phyloP scores from a whole-genome alignment of 2,113 vertebrate species.

The Eudyptes chrysolophus region DNA sequence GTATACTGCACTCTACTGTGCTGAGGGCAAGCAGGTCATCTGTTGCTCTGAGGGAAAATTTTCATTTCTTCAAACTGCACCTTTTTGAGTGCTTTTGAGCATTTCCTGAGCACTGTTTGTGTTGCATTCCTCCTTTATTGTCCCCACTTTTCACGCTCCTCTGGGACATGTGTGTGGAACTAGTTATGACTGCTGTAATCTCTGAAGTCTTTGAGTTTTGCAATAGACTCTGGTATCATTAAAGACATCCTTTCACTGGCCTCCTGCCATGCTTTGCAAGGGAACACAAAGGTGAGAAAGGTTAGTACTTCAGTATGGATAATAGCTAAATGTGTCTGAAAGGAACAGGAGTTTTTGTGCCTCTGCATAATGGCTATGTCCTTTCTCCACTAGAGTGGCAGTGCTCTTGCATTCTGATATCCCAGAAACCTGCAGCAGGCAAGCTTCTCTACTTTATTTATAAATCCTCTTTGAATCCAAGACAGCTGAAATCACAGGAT shows the following conservation, averaged over 20 bases:
- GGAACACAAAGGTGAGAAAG: slow-evolving; percentile 35
- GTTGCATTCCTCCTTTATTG: not conserved
- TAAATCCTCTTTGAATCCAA: slow-evolving; percentile 6
- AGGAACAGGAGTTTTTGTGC: slow-evolving; percentile 24
- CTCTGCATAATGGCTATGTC: slow-evolving; percentile 14
- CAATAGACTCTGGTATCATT: not conserved
- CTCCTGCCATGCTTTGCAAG: slow-evolving; percentile 24
- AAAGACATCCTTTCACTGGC: slow-evolving; percentile 9
- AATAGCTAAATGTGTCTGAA: slow-evolving; percentile 39
- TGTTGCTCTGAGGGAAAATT: not conserved
- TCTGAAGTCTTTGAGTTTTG: slow-evolving; percentile 14
- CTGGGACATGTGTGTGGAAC: not conserved
- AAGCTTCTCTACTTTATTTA: slow-evolving; percentile 22
- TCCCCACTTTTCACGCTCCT: not conserved
- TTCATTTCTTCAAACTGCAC: not conserved
- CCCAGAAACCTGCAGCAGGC: not conserved
- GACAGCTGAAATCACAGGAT: slow-evolving; percentile 3
- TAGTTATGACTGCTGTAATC: slow-evolving; percentile 13
- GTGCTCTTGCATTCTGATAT: not conserved
- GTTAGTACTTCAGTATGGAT: slow-evolving; percentile 30
- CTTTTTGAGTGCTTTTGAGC: not conserved
- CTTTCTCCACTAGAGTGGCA: not conserved
- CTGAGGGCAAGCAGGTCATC: not conserved
- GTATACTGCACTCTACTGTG: not conserved
- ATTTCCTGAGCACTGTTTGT: not conserved